Evolutionary conservation across 1,140 invertebrate species (phyloP).

Genomic region (Meloidogyne chitwoodi): DNA sequence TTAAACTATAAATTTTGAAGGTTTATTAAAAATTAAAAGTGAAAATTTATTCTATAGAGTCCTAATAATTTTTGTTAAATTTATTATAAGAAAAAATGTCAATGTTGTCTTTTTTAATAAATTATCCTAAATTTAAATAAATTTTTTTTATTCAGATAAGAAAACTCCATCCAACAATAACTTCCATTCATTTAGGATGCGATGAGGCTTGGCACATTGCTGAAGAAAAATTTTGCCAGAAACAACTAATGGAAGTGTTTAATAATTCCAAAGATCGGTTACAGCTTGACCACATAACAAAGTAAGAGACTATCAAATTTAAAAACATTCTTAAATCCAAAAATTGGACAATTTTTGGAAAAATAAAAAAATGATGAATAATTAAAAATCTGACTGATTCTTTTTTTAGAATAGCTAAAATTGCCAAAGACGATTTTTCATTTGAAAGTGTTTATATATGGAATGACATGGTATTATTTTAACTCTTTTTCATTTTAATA

Average conservation of each 20-base stretch:
- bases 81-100: too few species aligned
- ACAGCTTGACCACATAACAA: slow-evolving; percentile 46
- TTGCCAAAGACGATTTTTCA: slow-evolving; percentile 41
- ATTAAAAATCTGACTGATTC: background rate
- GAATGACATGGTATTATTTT: slow-evolving; percentile 43
- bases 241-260: slow-evolving; percentile 16
- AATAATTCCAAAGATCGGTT: slow-evolving; percentile 39
- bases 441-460: slow-evolving; percentile 38
- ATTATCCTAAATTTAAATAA: background rate
- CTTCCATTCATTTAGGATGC: slow-evolving; percentile 62
- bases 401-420: slow-evolving; percentile 31
- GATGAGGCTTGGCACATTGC: slow-evolving; percentile 61
- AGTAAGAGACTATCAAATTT: background rate
- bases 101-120: background rate
- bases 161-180: slow-evolving; percentile 59
- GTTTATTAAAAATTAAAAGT: too few species aligned
- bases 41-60: too few species aligned
- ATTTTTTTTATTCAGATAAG: slow-evolving; percentile 55
- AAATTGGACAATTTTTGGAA: background rate
- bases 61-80: too few species aligned
- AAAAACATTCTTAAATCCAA: background rate
- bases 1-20: background rate
- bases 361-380: too few species aligned
- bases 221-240: slow-evolving; percentile 35
- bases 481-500: background rate